Evolutionary conservation across 92 coral and sea anemone species (phyloP), one percentile per base, ranked within the genome.

Genomic region (Phenganax subtilis): DNA sequence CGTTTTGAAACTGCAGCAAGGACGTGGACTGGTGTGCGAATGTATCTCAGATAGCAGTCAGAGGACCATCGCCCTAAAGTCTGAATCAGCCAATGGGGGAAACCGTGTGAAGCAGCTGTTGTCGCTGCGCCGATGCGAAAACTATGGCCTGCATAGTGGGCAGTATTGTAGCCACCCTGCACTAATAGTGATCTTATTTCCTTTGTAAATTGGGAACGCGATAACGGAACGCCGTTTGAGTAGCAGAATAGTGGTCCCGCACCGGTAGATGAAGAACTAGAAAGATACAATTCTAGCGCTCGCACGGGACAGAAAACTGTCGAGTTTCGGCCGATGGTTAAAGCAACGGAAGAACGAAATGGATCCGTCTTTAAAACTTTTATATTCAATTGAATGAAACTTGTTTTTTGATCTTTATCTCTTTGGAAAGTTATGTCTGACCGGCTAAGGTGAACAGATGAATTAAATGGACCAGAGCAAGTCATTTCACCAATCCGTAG

Each of bases 401-500:
- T 27, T 27, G 3, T 47, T 57, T 62, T 62, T 65, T 37, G 37
- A 15, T 27, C 8, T 9, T 37, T 11, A 12, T 29, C 25, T 20
- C 27, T 71, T 54, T 28, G 80, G 25, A 83, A 87, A 16, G 73
- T 11, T 15, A 87, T 51, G 54, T 87, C 89, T 14, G 54, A 55
- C 16, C 54, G 83, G 62, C 84, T 30, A 14, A 87, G 57, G 55
- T 87, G 84, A 7, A 25, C 78, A 0, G 75, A 61, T 20, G 9
- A 55, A 27, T 74, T 28, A 52, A 11, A 83, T 5, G 6, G 30
- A 3, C 29, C 9, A 72, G 75, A 69, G 71, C 87, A 84, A 27
- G 90, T 87, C 30, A 87, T 55, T 55, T 87, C 87, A 27, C 87
- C 81, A 7, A 87, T 58, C 44, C 84, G 54, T 8, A 84, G 61